Base-by-base conservation (phyloP, 1,140 invertebrate species). In the Cyclina sinensis region DNA sequence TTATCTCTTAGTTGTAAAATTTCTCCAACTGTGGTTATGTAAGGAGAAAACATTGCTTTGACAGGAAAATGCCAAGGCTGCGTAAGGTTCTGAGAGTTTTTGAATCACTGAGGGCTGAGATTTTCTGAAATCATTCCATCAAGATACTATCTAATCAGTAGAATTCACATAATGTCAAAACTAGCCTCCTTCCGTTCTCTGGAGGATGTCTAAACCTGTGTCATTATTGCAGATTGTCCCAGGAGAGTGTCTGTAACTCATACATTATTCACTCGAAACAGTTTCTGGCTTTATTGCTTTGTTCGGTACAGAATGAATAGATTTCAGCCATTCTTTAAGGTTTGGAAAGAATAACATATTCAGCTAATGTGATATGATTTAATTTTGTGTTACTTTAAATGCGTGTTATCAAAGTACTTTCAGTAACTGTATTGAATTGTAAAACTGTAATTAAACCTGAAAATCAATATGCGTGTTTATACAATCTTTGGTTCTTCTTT, bases 131-230 rank as follows among this genome's bases (percentile, higher is more conserved):
- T 37, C 35, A 39, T 14, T 70, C 35, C 32, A 70, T 70, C 32
- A 70, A 37, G 65, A 37, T 11, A 21, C 65, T 21, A 37, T 35
- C 65, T 70, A 70, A 70, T 70, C 65, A 37, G 65, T 70, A 39
- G 65, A 70, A 70, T 70, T 70, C 65, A 70, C 65, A 70, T 70
- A 37, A 70, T 39, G 65, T 70, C 65, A 70, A 70, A 70, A 70
- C 32, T 70, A 70, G 32, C 65, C 32, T 37, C 9, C 65, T 37
- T 21, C 14, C 18, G 27, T 37, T 27, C 27, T 12, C 32, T 18
- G 5, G n/a, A n/a, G n/a, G 65, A 27, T 39, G 7, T 37, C 21
- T 27, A 70, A 65, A 65, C 11, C 65, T 30, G 65, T 70, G 65
- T 70, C 65, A 70, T 70, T 70, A 39, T 70, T 37, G 35, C 21